Conservation (phyloP, 2,797 vertebrate species). For the Lutjanus argentimaculatus region DNA sequence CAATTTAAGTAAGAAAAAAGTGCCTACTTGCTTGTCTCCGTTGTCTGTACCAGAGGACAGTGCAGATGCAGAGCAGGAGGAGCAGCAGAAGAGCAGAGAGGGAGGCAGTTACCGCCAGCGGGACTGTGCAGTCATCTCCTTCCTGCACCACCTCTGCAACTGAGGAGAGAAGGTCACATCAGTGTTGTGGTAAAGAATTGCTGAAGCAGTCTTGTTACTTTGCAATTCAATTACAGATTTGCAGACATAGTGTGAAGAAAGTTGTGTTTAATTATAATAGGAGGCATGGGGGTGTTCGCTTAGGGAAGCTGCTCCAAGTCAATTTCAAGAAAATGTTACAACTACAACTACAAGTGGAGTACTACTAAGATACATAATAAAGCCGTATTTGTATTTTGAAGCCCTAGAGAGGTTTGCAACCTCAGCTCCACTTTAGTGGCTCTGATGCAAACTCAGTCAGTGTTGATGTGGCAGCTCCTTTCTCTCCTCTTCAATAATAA, state of each 20-base stretch:
- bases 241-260: slow-evolving; percentile 21
- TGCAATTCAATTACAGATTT: slow-evolving; percentile 49
- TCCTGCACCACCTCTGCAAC: slow-evolving; percentile 78
- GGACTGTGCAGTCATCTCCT: slow-evolving; percentile 58
- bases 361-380: slow-evolving; percentile 16
- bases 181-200: slow-evolving; percentile 35
- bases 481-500: slow-evolving; percentile 25
- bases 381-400: slow-evolving; percentile 28
- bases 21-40: slow-evolving; percentile 77
- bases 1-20: slow-evolving; percentile 63
- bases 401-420: slow-evolving; percentile 33
- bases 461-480: slow-evolving; percentile 30
- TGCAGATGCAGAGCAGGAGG: slow-evolving; percentile 74
- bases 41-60: slow-evolving; percentile 71
- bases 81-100: slow-evolving; percentile 72
- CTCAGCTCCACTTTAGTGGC: background rate
- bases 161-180: slow-evolving; percentile 62
- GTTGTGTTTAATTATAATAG: slow-evolving; percentile 31
- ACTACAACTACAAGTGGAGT: slow-evolving; percentile 37
- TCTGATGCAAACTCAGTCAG: slow-evolving; percentile 33
- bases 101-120: slow-evolving; percentile 59
- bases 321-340: slow-evolving; percentile 27
- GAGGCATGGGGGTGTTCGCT: slow-evolving; percentile 8
- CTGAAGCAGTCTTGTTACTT: slow-evolving; percentile 22
- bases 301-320: slow-evolving; percentile 8